phyloP scores from a whole-genome alignment of 2,113 vertebrate genomes.

The Salvelinus namaycush region DNA sequence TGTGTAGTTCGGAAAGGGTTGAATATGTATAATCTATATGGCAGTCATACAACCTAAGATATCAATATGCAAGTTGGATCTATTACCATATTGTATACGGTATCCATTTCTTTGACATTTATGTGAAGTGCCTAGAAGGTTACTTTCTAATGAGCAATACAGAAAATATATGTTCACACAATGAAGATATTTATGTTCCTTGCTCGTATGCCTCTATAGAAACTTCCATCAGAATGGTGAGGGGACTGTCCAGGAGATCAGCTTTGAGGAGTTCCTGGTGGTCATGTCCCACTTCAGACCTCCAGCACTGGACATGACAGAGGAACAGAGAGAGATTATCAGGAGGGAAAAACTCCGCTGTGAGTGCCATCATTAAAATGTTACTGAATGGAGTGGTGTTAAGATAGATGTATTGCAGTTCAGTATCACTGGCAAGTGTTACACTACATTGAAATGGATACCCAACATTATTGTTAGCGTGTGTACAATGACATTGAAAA shows the following conservation, averaged over 20 bases:
- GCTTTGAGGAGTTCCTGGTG: conserved; percentile 90
- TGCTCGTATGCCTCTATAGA: conserved; percentile 57
- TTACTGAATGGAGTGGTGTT: too few species aligned
- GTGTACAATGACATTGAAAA: too few species aligned
- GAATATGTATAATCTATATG: too few species aligned
- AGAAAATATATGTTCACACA: not conserved
- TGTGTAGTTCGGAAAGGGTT: too few species aligned
- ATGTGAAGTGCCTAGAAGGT: too few species aligned
- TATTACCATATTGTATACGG: not conserved
- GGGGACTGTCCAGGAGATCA: conserved; percentile 83
- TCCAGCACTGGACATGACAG: conserved; percentile 76
- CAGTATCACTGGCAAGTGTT: too few species aligned
- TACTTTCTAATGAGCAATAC: not conserved
- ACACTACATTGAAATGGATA: too few species aligned
- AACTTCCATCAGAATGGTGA: conserved; percentile 78
- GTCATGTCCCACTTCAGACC: conserved; percentile 94
- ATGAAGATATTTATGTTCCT: not conserved
- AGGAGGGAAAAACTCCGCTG: conserved; percentile 90
- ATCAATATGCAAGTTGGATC: too few species aligned
- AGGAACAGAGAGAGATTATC: conserved; percentile 81
- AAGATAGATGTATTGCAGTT: too few species aligned
- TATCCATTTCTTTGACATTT: not conserved
- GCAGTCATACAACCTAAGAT: too few species aligned
- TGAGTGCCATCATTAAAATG: conserved; percentile 54
- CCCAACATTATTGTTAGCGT: too few species aligned